Evolutionary conservation across 2,797 vertebrate species (phyloP), one percentile per base, ranked within the genome.

Genomic region (Danio aesculapii): DNA sequence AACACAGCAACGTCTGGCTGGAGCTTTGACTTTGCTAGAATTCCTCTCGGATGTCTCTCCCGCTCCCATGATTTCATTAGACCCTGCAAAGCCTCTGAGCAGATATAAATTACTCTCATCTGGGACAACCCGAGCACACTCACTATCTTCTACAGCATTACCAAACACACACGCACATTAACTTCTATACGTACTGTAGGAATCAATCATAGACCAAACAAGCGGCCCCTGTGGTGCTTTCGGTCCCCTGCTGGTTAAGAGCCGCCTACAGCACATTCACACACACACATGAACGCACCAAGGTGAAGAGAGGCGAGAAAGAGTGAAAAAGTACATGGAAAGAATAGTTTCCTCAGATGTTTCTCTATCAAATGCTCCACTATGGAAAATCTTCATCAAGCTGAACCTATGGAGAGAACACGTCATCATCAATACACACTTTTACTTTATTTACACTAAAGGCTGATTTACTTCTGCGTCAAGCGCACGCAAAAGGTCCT

Each of bases 201-300:
- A 77, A 81, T 75, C 63, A 69, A 57, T 67, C 63, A 75, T 13
- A 61, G n/a, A 30, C 72, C n/a, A 75, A 44, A 58, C 43, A 68
- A 77, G 75, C 41, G 49, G 53, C 19, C 66, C 69, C 62, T 74
- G 79, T 73, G 49, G 79, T 66, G 62, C 69, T 50, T 74, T 69
- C 0, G 21, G 83, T 72, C n/a, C 52, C 76, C 87, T 84, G 88
- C 84, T 83, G 75, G 52, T 83, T 69, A 78, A 75, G 41, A 57
- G 53, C 70, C 19, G 67, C 59, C 75, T 82, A 59, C 53, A 63
- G 49, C 17, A 57, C 13, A 58, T 86, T 10, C 89, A 88, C 88
- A 90, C 88, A 89, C 88, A 90, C 89, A 90, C 82, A 79, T 89
- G 86, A 83, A 67, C 76, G 84, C 81, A 87, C 85, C 85, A 83